Percentiles rank a stretch among this genome's conserved stretches.
phyloP scores from a whole-genome alignment of 1,140 invertebrate species.

The Diplogasteroides magnus region DNA sequence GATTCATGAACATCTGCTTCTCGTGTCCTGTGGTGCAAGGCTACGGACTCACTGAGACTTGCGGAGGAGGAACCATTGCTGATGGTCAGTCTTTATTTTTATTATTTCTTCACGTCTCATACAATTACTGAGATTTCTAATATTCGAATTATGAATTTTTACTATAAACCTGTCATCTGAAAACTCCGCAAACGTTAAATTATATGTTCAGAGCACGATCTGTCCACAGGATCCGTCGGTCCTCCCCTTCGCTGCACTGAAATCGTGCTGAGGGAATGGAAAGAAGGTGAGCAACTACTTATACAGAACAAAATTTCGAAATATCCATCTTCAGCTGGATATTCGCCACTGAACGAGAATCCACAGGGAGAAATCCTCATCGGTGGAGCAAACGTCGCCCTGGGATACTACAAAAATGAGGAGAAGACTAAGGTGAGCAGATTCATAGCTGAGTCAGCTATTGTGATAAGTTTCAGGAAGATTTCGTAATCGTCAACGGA shows the following conservation, averaged over 20 bases:
- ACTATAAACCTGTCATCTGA: too few relatives aligned
- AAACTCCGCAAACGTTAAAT: too few relatives aligned
- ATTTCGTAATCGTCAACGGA: slow-evolving; percentile 77
- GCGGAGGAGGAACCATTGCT: slow-evolving; percentile 82
- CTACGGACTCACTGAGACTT: slow-evolving; percentile 94
- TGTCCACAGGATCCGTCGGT: slow-evolving; percentile 77
- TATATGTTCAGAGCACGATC: slow-evolving; percentile 62
- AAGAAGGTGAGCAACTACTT: slow-evolving; percentile 68
- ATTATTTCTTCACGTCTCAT: slow-evolving; percentile 36
- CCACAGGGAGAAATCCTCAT: slow-evolving; percentile 88
- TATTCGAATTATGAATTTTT: too few relatives aligned
- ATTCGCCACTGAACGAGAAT: slow-evolving; percentile 79
- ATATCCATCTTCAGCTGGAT: slow-evolving; percentile 62
- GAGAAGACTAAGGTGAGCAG: slow-evolving; percentile 68
- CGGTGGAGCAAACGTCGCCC: slow-evolving; percentile 79
- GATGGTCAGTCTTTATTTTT: slow-evolving; percentile 63
- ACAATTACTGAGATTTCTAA: slow-evolving; percentile 16
- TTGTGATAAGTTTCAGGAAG: slow-evolving; percentile 62
- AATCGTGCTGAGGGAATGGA: slow-evolving; percentile 83
- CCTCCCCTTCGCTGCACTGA: slow-evolving; percentile 78
- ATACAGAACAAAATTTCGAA: background rate
- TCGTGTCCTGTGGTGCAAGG: slow-evolving; percentile 85
- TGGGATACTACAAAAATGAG: slow-evolving; percentile 86
- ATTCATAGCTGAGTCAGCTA: background rate
- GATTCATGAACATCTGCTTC: slow-evolving; percentile 85